A percentile compares a stretch with the other conserved stretches of the same genome.
These are phyloP conservation scores for Meloidogyne chitwoodi DNA, from an alignment of 1,140 invertebrate species.

Conservation along the genomic window DNA sequence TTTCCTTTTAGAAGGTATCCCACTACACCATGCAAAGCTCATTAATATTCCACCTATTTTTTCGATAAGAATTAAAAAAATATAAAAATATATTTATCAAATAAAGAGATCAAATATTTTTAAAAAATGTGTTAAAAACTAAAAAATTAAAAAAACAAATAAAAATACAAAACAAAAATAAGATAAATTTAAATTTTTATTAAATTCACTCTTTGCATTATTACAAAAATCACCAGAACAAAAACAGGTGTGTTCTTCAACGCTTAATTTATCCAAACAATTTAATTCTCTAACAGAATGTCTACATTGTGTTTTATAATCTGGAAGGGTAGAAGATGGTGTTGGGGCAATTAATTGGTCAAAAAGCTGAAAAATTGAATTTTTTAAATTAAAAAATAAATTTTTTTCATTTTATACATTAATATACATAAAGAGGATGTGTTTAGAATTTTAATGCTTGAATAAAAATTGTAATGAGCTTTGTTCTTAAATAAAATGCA, in stretches of 20 bases:
- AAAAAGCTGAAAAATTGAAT: background rate
- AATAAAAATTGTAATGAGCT: too few species aligned
- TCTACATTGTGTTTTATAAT: conserved; percentile 15
- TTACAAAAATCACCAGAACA: conserved; percentile 25
- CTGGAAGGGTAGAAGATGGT: background rate
- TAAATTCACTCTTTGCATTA: background rate
- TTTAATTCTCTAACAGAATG: conserved; percentile 2
- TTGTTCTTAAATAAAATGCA: too few species aligned
- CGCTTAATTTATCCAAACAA: conserved; percentile 17
- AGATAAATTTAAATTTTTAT: background rate
- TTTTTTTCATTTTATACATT: too few species aligned
- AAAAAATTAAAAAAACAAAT: background rate
- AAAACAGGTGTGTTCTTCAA: conserved; percentile 22
- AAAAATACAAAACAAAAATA: background rate
- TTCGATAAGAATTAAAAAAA: too few species aligned
- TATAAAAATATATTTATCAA: too few species aligned
- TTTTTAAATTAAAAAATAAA: too few species aligned
- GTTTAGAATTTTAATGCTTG: too few species aligned
- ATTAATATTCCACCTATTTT: too few species aligned
- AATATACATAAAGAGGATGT: too few species aligned
- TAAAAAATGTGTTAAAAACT: background rate
- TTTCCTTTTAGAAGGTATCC: too few species aligned
- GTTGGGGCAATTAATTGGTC: background rate
- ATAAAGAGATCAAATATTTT: too few species aligned
- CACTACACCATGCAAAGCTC: too few species aligned